These are phyloP conservation scores for Falco punctatus DNA, from an alignment of 2,113 vertebrate genomes.

Conservation along the genomic window DNA sequence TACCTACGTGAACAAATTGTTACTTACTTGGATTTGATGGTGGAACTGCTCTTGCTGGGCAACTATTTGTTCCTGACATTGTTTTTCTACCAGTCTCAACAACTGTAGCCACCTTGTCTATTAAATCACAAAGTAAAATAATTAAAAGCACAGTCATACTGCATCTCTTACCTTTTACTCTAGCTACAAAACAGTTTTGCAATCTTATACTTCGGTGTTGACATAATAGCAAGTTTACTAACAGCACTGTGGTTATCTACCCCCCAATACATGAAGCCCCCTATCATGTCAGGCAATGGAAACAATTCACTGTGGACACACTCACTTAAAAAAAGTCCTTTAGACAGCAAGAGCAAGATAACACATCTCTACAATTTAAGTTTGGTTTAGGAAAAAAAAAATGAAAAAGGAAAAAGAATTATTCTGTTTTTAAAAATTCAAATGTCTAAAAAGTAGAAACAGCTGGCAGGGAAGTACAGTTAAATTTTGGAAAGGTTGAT, in stretches of 20 bases:
- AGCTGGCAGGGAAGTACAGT: background rate
- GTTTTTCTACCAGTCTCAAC: conserved; percentile 89
- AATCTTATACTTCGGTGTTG: background rate
- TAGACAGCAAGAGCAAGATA: background rate
- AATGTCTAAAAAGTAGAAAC: background rate
- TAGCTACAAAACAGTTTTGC: background rate
- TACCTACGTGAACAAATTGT: background rate
- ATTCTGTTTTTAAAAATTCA: background rate
- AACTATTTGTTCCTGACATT: conserved; percentile 91
- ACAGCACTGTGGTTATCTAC: background rate
- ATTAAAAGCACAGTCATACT: background rate
- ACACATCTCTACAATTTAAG: background rate
- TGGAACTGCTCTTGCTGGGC: conserved; percentile 93
- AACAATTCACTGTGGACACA: background rate
- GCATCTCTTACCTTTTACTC: background rate
- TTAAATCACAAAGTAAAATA: conserved; percentile 54
- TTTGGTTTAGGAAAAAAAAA: background rate
- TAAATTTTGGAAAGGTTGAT: background rate
- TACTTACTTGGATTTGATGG: conserved; percentile 89
- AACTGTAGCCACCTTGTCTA: conserved; percentile 92
- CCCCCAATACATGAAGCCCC: background rate
- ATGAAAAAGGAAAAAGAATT: background rate
- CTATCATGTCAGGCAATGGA: background rate
- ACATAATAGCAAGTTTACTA: background rate
- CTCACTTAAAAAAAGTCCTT: background rate